Percentiles rank a stretch among this genome's conserved stretches.
Conservation (phyloP, 2,888 invertebrate species). For the Notodonta ziczac region DNA sequence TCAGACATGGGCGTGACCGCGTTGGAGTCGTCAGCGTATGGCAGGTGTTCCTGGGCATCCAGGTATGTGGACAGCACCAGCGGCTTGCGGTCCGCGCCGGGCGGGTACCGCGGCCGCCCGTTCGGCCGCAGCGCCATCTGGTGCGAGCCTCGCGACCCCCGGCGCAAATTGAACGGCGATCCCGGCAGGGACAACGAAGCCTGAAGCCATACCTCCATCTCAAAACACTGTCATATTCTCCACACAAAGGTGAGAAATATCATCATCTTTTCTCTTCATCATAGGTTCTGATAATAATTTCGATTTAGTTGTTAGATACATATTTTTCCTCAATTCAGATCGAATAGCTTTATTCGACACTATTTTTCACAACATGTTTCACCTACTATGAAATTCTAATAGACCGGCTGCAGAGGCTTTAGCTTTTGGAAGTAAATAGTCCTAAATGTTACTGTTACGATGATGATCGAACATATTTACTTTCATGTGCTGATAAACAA, state of each 20-base stretch:
- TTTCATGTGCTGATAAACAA: conserved; percentile 85
- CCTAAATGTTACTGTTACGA: conserved; percentile 41
- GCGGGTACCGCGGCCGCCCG: conserved; percentile 91
- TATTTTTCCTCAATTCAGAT: conserved; percentile 80
- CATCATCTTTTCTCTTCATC: neutral
- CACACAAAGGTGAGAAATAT: conserved; percentile 6
- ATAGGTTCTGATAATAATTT: conserved; percentile 10
- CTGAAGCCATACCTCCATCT: conserved; percentile 80
- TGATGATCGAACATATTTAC: conserved; percentile 60
- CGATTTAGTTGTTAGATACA: conserved; percentile 26
- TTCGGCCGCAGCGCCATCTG: conserved; percentile 94
- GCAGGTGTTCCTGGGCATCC: conserved; percentile 97
- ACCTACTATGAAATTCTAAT: conserved; percentile 39
- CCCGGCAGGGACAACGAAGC: conserved; percentile 98
- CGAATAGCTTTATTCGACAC: conserved; percentile 49
- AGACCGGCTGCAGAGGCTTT: conserved; percentile 77
- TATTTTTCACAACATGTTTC: conserved; percentile 23
- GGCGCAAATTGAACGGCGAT: conserved; percentile 96
- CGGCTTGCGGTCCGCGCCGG: conserved; percentile 95
- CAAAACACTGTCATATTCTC: conserved; percentile 35
- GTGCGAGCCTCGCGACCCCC: conserved; percentile 96
- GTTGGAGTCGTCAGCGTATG: conserved; percentile 98
- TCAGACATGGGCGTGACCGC: conserved; percentile 99
- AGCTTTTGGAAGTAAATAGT: conserved; percentile 47
- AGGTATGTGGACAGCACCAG: conserved; percentile 97